Evolutionary conservation across 1,140 invertebrate species (phyloP).

Genomic region (Drosophila ananassae): DNA sequence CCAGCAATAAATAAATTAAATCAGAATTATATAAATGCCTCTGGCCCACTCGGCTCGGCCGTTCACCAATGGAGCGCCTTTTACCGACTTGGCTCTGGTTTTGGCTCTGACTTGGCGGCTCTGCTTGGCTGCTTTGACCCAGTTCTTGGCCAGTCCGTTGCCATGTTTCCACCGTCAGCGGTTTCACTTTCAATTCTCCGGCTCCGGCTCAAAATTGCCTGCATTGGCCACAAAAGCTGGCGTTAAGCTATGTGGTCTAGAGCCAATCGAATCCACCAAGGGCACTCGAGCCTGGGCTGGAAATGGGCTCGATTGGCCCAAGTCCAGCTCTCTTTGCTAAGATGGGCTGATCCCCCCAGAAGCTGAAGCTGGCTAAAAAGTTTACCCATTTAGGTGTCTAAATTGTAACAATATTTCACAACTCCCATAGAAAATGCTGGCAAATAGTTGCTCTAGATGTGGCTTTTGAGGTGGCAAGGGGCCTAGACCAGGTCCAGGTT

Average conservation of each 20-base stretch:
- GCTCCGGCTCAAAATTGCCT: slow-evolving; percentile 19
- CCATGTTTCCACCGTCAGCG: slow-evolving; percentile 24
- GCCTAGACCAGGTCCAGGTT: slow-evolving; percentile 10
- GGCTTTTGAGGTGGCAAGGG: slow-evolving; percentile 4
- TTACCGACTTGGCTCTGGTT: slow-evolving; percentile 24
- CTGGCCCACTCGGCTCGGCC: slow-evolving; percentile 26
- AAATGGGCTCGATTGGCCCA: slow-evolving; percentile 1
- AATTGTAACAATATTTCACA: slow-evolving; percentile 54
- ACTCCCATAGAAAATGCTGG: slow-evolving; percentile 27
- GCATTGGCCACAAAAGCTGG: slow-evolving; percentile 28
- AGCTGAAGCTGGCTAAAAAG: background rate
- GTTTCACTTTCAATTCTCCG: slow-evolving; percentile 59
- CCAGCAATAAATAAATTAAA: slow-evolving; percentile 51
- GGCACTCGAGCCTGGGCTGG: slow-evolving; percentile 7
- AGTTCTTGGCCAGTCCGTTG: slow-evolving; percentile 53
- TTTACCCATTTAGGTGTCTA: background rate
- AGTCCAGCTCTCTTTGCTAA: background rate
- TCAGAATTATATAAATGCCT: slow-evolving; percentile 39
- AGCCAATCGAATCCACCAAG: slow-evolving; percentile 21
- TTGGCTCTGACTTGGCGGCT: slow-evolving; percentile 25
- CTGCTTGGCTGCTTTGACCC: slow-evolving; percentile 58
- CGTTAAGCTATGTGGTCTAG: slow-evolving; percentile 19
- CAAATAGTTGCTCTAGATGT: slow-evolving; percentile 20
- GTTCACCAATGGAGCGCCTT: slow-evolving; percentile 34
- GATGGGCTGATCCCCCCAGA: background rate